Percentiles rank a stretch among this genome's conserved stretches.
Conservation (phyloP, 2,888 invertebrate genomes). For the Rhagonycha fulva region DNA sequence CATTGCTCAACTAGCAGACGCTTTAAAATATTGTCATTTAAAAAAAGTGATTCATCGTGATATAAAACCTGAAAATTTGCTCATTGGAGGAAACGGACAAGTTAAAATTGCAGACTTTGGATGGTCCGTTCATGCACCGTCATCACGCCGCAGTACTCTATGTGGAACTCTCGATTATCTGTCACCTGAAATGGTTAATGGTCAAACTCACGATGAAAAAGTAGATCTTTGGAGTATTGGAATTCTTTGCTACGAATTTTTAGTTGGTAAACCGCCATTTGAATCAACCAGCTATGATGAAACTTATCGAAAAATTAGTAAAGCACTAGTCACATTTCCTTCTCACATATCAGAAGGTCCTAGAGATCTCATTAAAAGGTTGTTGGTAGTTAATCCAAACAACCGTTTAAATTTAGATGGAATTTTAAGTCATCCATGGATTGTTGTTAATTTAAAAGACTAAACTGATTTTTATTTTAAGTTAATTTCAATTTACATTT, state of each 20-base stretch:
- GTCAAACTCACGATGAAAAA: constrained; percentile 82
- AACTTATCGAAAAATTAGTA: constrained; percentile 78
- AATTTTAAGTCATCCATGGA: constrained; percentile 83
- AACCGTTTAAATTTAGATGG: constrained; percentile 73
- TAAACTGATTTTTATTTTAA: background rate
- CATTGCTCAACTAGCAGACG: constrained; percentile 84
- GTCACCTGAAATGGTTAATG: constrained; percentile 92
- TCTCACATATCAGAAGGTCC: constrained; percentile 74
- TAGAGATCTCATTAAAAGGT: constrained; percentile 75
- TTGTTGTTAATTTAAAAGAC: constrained; percentile 47
- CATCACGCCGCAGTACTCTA: constrained; percentile 85
- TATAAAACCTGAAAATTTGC: constrained; percentile 94
- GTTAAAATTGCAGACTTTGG: constrained; percentile 97
- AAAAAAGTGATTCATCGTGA: constrained; percentile 94
- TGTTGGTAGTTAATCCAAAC: constrained; percentile 78
- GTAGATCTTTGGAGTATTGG: constrained; percentile 97
- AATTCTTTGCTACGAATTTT: constrained; percentile 90
- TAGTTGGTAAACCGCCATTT: constrained; percentile 94
- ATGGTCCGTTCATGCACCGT: constrained; percentile 97
- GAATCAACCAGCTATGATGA: constrained; percentile 74
- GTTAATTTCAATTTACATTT: background rate
- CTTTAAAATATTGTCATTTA: constrained; percentile 85
- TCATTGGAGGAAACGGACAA: constrained; percentile 82
- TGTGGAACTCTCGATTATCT: constrained; percentile 96
- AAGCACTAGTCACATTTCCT: constrained; percentile 73